These are phyloP conservation scores for Sciurus carolinensis DNA, from an alignment of 2,797 vertebrate species.

Conservation along the genomic window DNA sequence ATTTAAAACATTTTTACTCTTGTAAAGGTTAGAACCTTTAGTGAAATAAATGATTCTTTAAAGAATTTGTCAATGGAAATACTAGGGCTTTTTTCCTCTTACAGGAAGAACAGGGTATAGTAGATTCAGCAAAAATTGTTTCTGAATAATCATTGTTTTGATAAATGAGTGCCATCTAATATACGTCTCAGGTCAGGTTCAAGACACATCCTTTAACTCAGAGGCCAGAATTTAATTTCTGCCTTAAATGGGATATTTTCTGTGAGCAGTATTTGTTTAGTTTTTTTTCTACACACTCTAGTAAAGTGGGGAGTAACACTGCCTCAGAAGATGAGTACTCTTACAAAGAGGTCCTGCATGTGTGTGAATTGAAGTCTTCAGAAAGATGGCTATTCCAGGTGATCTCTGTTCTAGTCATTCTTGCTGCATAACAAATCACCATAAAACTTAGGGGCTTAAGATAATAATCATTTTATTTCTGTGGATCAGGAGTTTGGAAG, in stretches of 20 bases:
- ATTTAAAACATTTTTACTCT: conserved; percentile 16
- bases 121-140: neutral
- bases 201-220: neutral
- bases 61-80: neutral
- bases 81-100: conserved; percentile 11
- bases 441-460: neutral
- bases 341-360: neutral
- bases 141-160: conserved; percentile 29
- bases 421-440: neutral
- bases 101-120: neutral
- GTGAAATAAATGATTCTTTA: neutral
- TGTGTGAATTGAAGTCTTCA: neutral
- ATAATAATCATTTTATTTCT: neutral
- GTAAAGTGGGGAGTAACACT: neutral
- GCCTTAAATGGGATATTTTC: conserved; percentile 24
- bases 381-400: neutral
- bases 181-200: neutral
- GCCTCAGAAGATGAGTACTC: neutral
- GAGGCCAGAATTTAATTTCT: conserved; percentile 15
- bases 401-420: neutral
- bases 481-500: neutral
- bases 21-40: neutral
- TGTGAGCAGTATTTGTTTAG: neutral
- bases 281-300: neutral
- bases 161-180: neutral